Conservation (phyloP, 2,113 vertebrate species). For the Chitala chitala region DNA sequence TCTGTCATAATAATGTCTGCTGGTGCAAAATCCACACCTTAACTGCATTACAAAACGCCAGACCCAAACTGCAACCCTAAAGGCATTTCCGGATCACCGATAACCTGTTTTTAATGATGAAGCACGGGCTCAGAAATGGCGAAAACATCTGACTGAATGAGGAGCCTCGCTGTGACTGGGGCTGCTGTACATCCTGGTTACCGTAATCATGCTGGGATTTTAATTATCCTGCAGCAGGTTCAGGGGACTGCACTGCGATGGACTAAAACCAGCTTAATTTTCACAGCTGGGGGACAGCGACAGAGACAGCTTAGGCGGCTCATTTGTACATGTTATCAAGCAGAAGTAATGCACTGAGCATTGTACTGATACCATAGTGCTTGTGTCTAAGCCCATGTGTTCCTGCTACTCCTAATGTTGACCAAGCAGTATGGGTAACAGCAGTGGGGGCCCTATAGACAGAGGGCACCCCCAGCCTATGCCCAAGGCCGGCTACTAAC, state of each 20-base stretch:
- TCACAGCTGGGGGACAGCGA: background rate
- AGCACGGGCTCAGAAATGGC: background rate
- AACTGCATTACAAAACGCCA: background rate
- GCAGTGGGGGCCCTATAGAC: no score
- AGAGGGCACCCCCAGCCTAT: no score
- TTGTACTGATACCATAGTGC: no score
- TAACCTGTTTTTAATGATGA: slow-evolving; percentile 8
- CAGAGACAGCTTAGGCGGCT: no score
- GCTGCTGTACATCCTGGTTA: background rate
- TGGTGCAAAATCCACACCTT: background rate
- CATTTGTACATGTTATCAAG: no score
- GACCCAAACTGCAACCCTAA: background rate
- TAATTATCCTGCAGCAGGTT: background rate
- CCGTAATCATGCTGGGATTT: background rate
- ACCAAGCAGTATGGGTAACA: no score
- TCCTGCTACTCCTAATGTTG: no score
- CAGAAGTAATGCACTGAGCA: no score
- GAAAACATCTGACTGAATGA: background rate
- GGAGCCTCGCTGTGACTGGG: background rate
- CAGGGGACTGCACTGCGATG: background rate
- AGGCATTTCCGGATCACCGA: background rate
- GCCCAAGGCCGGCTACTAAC: no score
- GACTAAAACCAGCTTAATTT: background rate
- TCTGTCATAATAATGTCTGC: background rate
- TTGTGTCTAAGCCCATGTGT: no score